Evolutionary conservation across 1,140 invertebrate genomes (phyloP).

Genomic region (Cydia strobilella): DNA sequence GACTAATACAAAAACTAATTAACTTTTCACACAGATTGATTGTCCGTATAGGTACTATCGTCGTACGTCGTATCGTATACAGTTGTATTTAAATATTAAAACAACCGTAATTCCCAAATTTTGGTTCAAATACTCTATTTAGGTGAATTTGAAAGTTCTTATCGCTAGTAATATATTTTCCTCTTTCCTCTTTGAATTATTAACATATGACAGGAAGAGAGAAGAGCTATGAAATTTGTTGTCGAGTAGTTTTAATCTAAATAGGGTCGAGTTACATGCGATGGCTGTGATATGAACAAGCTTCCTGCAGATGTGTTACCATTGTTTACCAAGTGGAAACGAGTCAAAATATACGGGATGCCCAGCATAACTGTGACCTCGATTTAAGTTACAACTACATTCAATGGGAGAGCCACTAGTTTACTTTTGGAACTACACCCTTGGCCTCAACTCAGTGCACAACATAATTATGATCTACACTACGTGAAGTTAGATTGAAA

Average conservation of each 20-base stretch:
- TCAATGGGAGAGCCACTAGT: not conserved
- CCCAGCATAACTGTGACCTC: not conserved
- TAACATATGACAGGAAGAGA: not conserved
- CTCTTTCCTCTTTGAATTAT: not conserved
- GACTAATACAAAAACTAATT: not conserved
- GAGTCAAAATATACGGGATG: not conserved
- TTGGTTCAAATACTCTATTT: not conserved
- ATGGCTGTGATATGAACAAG: slow-evolving; percentile 64
- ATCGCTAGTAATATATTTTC: not conserved
- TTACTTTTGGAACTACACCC: not conserved
- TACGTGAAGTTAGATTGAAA: slow-evolving; percentile 51
- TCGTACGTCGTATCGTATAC: no score
- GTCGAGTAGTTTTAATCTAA: slow-evolving; percentile 27
- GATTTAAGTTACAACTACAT: not conserved
- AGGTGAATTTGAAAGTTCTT: not conserved
- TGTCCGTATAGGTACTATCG: not conserved
- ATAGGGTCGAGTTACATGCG: slow-evolving; percentile 46
- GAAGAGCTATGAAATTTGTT: slow-evolving; percentile 5
- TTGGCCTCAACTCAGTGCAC: slow-evolving; percentile 49
- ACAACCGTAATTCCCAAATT: not conserved
- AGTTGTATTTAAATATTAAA: slow-evolving; percentile 9
- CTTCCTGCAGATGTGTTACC: slow-evolving; percentile 49
- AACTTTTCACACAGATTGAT: not conserved
- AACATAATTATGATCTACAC: slow-evolving; percentile 67
- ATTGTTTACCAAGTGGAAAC: not conserved